Evolutionary conservation across 2,797 vertebrate species (phyloP).

Genomic region (Delichon dasypus): DNA sequence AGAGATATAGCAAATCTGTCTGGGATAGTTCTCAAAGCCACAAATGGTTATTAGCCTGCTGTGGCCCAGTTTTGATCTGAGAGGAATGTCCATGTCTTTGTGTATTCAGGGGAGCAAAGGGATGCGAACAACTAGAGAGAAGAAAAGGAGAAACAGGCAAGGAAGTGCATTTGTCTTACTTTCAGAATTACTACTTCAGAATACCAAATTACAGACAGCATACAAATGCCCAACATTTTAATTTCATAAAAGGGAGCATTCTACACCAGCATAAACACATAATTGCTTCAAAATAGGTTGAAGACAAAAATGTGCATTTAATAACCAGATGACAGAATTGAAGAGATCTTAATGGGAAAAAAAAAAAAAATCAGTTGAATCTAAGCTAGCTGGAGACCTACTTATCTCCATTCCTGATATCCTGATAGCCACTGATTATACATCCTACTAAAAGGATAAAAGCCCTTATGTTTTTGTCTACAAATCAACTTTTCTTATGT

Average conservation of each 20-base stretch:
- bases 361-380: neutral
- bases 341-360: neutral
- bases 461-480: neutral
- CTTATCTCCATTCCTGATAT: neutral
- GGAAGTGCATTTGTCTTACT: neutral
- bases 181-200: conserved; percentile 7
- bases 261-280: neutral
- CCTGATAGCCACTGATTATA: neutral
- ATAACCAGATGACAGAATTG: conserved; percentile 1
- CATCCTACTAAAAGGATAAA: neutral
- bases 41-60: neutral
- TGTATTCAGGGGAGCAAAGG: neutral
- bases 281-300: conserved; percentile 16
- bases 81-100: neutral
- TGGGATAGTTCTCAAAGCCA: neutral
- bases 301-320: conserved; percentile 14
- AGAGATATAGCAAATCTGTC: neutral
- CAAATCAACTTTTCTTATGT: neutral
- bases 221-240: neutral
- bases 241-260: neutral
- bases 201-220: conserved; percentile 9
- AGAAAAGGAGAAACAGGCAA: neutral
- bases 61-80: neutral
- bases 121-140: neutral
- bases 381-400: neutral